These are phyloP conservation scores for Centropristis striata DNA, from an alignment of 2,113 vertebrate genomes.

Conservation along the genomic window DNA sequence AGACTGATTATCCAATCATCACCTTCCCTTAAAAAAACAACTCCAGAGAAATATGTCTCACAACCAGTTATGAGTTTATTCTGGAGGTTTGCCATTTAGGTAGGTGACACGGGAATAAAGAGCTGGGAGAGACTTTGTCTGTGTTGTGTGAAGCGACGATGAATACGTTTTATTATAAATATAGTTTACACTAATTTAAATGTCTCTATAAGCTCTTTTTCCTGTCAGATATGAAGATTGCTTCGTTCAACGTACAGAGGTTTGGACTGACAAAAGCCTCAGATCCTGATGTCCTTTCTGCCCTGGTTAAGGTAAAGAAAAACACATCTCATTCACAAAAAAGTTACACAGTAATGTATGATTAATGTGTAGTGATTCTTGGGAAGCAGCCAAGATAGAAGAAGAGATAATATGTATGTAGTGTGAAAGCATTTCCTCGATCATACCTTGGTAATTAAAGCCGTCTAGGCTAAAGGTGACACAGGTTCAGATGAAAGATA, in stretches of 20 bases:
- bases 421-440: neutral
- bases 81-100: neutral
- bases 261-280: slow-evolving; percentile 63
- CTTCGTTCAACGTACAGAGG: slow-evolving; percentile 64
- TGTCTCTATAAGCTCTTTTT: neutral
- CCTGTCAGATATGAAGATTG: slow-evolving; percentile 67
- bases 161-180: neutral
- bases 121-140: neutral
- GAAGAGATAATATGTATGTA: neutral
- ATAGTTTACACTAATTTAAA: neutral
- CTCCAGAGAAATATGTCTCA: neutral
- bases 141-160: neutral
- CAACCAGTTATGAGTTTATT: neutral
- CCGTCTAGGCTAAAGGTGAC: neutral
- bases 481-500: neutral
- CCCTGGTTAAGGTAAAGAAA: slow-evolving; percentile 63
- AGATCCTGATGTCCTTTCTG: slow-evolving; percentile 53
- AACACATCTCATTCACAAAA: neutral
- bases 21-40: slow-evolving; percentile 29
- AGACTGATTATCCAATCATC: neutral
- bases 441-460: neutral
- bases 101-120: neutral
- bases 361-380: neutral
- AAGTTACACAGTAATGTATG: neutral
- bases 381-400: slow-evolving; percentile 1